These are phyloP conservation scores for Alouatta palliata DNA, from an alignment of 2,113 vertebrate genomes.

Conservation along the genomic window DNA sequence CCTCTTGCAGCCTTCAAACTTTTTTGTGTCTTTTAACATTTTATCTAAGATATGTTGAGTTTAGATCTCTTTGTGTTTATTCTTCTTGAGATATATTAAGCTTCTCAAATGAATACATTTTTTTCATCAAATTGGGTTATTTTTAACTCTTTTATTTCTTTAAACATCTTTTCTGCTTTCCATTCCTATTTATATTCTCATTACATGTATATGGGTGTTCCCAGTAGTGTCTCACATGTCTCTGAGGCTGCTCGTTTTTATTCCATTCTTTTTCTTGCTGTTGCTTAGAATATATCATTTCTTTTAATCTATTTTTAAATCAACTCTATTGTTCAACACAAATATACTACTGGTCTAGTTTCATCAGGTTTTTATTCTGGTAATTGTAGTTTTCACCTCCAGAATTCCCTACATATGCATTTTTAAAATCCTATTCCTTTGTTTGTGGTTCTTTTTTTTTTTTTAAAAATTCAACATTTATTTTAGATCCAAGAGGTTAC, in stretches of 20 bases:
- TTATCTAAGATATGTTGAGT: background rate
- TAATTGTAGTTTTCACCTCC: background rate
- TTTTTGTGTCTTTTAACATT: background rate
- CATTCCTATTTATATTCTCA: background rate
- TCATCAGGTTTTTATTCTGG: background rate
- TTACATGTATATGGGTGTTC: background rate
- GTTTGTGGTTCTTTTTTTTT: background rate
- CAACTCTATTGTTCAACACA: background rate
- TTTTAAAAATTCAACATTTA: rapidly evolving
- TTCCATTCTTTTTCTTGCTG: background rate
- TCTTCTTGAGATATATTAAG: background rate
- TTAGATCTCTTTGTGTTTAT: background rate
- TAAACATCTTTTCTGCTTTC: background rate
- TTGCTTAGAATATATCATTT: background rate
- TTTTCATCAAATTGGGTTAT: background rate
- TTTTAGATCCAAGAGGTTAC: too few species aligned
- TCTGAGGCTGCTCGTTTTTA: background rate
- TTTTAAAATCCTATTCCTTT: background rate
- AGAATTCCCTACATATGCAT: background rate
- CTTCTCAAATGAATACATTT: background rate
- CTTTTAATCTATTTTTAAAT: background rate
- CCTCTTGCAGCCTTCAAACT: background rate
- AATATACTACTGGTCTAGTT: background rate
- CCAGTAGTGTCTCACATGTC: background rate
- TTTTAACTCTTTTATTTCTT: background rate